Percentiles rank a stretch among this genome's conserved stretches.
Evolutionary conservation across 2,113 vertebrate genomes (phyloP).

Genomic region (Corythaixoides concolor): DNA sequence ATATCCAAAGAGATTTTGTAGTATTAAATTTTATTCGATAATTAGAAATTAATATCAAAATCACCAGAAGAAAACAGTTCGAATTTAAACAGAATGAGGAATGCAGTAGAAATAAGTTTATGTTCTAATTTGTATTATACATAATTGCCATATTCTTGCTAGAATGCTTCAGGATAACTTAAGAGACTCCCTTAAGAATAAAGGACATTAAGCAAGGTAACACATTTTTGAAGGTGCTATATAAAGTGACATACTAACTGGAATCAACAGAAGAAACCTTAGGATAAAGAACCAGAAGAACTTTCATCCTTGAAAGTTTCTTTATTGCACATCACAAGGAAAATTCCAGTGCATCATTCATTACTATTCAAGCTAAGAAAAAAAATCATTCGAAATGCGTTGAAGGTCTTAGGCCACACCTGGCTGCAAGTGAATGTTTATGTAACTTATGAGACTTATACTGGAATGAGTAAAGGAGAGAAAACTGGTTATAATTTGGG

Average conservation of each 20-base stretch:
- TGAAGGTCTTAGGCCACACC: conserved; percentile 2
- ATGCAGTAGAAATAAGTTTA: background rate
- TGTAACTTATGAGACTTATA: conserved; percentile 21
- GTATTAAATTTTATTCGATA: background rate
- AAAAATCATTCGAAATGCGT: conserved; percentile 15
- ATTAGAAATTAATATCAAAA: background rate
- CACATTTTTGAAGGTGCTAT: background rate
- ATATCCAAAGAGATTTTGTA: background rate
- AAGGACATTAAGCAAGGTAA: background rate
- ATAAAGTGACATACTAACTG: fast-evolving
- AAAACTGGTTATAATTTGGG: background rate
- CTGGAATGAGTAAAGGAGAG: background rate
- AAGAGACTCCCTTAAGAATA: background rate
- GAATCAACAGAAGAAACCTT: background rate
- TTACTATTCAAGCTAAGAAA: conserved; percentile 35
- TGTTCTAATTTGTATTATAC: background rate
- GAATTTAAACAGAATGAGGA: background rate
- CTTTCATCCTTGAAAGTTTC: background rate
- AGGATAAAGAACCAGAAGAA: background rate
- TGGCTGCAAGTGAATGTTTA: conserved; percentile 5
- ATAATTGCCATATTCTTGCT: background rate
- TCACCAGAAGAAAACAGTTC: background rate
- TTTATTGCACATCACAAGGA: background rate
- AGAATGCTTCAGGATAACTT: background rate
- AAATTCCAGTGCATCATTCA: background rate